These are phyloP conservation scores for Apeira syringaria DNA, from an alignment of 2,888 invertebrate species.

Conservation along the genomic window DNA sequence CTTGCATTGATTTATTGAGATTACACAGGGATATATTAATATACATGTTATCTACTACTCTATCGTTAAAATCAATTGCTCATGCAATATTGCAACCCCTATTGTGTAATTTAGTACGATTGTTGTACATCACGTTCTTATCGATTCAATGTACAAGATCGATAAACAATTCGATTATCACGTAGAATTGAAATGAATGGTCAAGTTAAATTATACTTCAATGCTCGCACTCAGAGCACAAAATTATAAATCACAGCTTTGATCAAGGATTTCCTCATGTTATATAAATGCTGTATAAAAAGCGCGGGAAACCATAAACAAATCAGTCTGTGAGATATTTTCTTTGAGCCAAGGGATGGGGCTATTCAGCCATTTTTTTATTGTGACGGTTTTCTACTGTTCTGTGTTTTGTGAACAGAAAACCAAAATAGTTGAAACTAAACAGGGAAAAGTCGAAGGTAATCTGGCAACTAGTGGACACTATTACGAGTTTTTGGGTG, in stretches of 20 bases:
- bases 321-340: slow-evolving; percentile 28
- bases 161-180: slow-evolving; percentile 13
- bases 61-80: background rate
- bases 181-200: slow-evolving; percentile 15
- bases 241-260: background rate
- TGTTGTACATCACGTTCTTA: slow-evolving; percentile 24
- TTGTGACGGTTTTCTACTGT: slow-evolving; percentile 41
- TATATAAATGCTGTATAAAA: slow-evolving; percentile 35
- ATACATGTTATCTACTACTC: no score
- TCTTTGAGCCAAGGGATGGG: slow-evolving; percentile 37
- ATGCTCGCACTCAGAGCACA: background rate
- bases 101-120: slow-evolving; percentile 3
- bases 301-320: slow-evolving; percentile 26
- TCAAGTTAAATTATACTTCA: slow-evolving; percentile 5
- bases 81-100: background rate
- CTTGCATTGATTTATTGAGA: no score
- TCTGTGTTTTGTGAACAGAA: slow-evolving; percentile 41
- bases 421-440: slow-evolving; percentile 55
- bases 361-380: slow-evolving; percentile 36
- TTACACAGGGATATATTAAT: no score
- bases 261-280: slow-evolving; percentile 1
- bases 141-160: slow-evolving; percentile 17
- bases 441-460: slow-evolving; percentile 68
- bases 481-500: slow-evolving; percentile 68
- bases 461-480: slow-evolving; percentile 51